Base-by-base conservation (phyloP, 2,797 vertebrate species). In the Channallabes apus region DNA sequence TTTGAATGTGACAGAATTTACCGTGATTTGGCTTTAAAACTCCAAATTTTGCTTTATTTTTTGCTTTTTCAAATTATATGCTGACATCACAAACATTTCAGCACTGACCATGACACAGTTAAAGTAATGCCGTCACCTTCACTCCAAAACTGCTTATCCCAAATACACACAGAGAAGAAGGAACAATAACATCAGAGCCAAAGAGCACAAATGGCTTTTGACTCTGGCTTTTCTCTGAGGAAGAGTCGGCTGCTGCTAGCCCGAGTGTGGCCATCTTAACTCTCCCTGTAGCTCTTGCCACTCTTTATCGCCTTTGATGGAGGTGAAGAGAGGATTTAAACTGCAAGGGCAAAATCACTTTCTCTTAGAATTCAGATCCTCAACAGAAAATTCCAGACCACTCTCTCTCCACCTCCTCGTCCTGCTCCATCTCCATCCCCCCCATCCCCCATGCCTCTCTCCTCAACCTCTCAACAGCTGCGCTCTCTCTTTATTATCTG, bases 391-490 rank as follows among this genome's bases (percentile, higher is more conserved):
- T 72, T 41, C 75, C 80, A 80, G 67, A 71, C 67, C 32, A 20
- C 32, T 68, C 18, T 29, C 81, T 89, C 81, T 80, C 81, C 85
- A 84, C 88, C 73, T 56, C 27, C 24, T 78, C 85, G 80, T 89
- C 83, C 80, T 75, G 76, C 85, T 84, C 86, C 65, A 54, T n/a
- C 64, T 86, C 68, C 32, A 54, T 41, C 86, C 78, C 82, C 14
- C 14, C 80, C 90, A 86, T 84, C 85, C 81, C 89, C 87, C 90
- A 85, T 86, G 88, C 77, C 80, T 85, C 82, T 87, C 87, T 88
- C 90, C 87, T 92, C 86, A 87, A 88, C 89, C 88, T 93, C 90
- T 92, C 86, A 94, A 93, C 92, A 94, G 93, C 93, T 94, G 93
- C 90, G 93, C 90, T 93, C 89, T 91, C 89, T 89, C 90, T 91